Percentiles rank a stretch among this genome's conserved stretches.
phyloP scores from a whole-genome alignment of 2,888 invertebrate species.

The Fabriciana adippe region DNA sequence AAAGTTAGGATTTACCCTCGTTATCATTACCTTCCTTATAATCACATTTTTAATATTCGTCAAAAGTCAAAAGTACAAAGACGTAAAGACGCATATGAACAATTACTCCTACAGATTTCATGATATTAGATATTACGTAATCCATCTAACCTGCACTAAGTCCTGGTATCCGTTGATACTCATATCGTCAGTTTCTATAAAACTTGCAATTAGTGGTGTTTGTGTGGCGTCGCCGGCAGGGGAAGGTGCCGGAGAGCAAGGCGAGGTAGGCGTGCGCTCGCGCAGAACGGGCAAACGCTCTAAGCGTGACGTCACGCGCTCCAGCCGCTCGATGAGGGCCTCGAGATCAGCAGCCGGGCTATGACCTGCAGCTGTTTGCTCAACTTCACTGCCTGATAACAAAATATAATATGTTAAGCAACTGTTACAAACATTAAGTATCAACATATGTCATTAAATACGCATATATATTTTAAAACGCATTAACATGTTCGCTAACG shows the following conservation, averaged over 20 bases:
- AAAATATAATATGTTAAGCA: constrained; percentile 1
- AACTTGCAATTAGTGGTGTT: constrained; percentile 14
- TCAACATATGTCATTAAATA: no score
- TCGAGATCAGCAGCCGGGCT: constrained; percentile 84
- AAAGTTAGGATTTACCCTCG: no score
- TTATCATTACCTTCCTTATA: no score
- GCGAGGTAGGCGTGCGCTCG: constrained; percentile 56
- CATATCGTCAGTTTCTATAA: constrained; percentile 74
- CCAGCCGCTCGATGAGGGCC: constrained; percentile 87
- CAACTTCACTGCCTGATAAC: constrained; percentile 74
- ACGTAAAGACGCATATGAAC: no score
- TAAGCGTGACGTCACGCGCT: constrained; percentile 87
- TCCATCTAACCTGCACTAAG: constrained; percentile 78
- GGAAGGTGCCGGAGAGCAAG: constrained; percentile 58
- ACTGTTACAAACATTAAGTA: neutral
- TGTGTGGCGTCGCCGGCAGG: constrained; percentile 47
- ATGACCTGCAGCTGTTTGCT: constrained; percentile 63
- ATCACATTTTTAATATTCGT: no score
- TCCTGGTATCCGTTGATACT: constrained; percentile 89
- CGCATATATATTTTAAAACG: no score
- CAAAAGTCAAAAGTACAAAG: no score
- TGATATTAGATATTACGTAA: neutral
- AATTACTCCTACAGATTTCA: neutral
- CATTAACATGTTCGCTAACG: no score
- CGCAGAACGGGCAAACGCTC: constrained; percentile 80